phyloP scores from a whole-genome alignment of 2,888 invertebrate genomes.

The Mechanitis messenoides region DNA sequence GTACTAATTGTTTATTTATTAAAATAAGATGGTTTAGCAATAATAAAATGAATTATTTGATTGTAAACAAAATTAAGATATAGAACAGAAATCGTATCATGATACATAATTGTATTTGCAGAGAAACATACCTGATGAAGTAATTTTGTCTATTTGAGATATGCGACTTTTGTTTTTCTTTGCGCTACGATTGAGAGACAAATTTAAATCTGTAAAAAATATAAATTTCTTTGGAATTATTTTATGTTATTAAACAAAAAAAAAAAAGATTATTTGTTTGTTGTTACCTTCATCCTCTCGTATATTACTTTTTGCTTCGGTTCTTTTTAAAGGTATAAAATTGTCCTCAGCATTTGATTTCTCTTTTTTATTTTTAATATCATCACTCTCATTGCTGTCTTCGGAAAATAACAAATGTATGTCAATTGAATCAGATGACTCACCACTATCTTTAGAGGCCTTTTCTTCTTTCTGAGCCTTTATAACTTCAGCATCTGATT shows the following conservation, averaged over 20 bases:
- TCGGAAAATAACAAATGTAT: constrained; percentile 60
- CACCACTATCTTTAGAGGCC: constrained; percentile 30
- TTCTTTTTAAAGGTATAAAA: constrained; percentile 53
- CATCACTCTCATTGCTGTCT: constrained; percentile 52
- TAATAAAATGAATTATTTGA: no score
- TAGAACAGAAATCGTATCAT: no score
- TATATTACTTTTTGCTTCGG: constrained; percentile 52
- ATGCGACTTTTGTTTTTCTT: constrained; percentile 24
- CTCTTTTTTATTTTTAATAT: constrained; percentile 28
- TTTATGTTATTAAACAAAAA: no score
- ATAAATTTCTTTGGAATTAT: background rate
- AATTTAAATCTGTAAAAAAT: constrained; percentile 12
- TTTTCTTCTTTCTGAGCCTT: constrained; percentile 22
- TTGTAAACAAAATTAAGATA: no score
- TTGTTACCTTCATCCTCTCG: constrained; percentile 37
- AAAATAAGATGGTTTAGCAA: no score
- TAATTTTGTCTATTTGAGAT: constrained; percentile 8
- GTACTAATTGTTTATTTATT: no score
- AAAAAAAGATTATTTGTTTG: background rate
- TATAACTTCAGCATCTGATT: constrained; percentile 16
- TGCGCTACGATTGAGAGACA: constrained; percentile 16
- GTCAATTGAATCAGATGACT: constrained; percentile 57
- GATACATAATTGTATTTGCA: background rate
- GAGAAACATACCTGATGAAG: constrained; percentile 9
- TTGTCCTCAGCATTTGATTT: constrained; percentile 30